Base-by-base conservation (phyloP, 2,888 invertebrate genomes). In the Coelinius sp. region DNA sequence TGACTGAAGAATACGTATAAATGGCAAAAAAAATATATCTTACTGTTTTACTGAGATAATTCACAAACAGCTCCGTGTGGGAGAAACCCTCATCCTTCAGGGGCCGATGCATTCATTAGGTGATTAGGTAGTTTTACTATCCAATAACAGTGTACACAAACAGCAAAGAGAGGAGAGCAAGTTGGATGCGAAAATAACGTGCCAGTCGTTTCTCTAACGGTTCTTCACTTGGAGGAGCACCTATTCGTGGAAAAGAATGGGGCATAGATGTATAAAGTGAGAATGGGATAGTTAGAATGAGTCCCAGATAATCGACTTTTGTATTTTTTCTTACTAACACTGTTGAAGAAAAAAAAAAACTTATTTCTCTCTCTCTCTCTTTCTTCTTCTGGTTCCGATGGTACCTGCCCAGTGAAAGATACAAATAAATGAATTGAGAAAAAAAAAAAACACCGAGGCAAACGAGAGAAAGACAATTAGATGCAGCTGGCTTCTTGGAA, bases 161-260 rank as follows among this genome's bases (percentile, higher is more conserved):
- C 52, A 35, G 80, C 59, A 68, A 62, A 20, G 63, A 20, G 63
- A 35, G 52, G 52, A 63, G 41, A 63, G 52, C 62, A 68, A 59
- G 80, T 49, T 68, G 52, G 49, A 68, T 25, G 68, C 49, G 38
- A 68, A 59, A 85, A 84, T 83, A 84, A 84, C 85, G 81, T 83
- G 84, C 83, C 83, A 85, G 83, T 83, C 79, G 81, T 83, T 71
- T 41, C 17, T 76, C 81, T 86, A 86, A 86, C 86, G 85, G 84
- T 75, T 80, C 79, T 78, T 81, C 77, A 76, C 75, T 73, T 75
- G 65, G 49, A 25, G n/a, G n/a, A 31, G 65, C 53, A 68, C 68
- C 38, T 25, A 14, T 59, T 22, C 41, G n/a, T 38, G 38, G 41
- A 53, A 59, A 59, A 59, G 25, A 31, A 59, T 59, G 59, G 59